Evolutionary conservation across 2,797 vertebrate species (phyloP).

Genomic region (Stomatorhinus walkeri): DNA sequence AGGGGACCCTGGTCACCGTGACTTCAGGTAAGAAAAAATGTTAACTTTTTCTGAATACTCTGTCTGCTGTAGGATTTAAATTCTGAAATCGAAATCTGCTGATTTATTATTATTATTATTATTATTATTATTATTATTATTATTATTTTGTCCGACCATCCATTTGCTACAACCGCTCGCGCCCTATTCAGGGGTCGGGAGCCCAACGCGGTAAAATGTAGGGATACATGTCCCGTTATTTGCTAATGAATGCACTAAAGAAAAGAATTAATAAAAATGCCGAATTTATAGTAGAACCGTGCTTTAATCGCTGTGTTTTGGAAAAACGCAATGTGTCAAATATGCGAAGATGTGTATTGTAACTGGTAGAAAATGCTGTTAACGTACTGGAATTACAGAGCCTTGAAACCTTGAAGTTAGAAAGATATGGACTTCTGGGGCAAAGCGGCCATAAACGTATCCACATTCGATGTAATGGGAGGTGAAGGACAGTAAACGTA

Average conservation of each 20-base stretch:
- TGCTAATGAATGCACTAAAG: too few species aligned
- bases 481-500: background rate
- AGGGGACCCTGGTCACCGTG: constrained; percentile 51
- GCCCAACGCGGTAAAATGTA: too few species aligned
- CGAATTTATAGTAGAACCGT: too few species aligned
- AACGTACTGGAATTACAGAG: background rate
- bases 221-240: too few species aligned
- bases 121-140: background rate
- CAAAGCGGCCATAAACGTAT: background rate
- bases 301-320: too few species aligned
- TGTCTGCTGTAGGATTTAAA: background rate
- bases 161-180: background rate
- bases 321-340: background rate
- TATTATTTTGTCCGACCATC: background rate
- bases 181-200: background rate
- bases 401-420: too few species aligned
- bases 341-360: background rate
- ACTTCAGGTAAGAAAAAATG: constrained; percentile 46
- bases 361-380: background rate
- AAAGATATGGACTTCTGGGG: background rate
- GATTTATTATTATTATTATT: background rate
- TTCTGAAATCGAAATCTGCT: background rate
- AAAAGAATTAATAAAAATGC: too few species aligned
- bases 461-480: background rate
- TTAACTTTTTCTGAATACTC: background rate